Evolutionary conservation across 2,113 vertebrate species (phyloP).

Genomic region (Cryptotis parvus): DNA sequence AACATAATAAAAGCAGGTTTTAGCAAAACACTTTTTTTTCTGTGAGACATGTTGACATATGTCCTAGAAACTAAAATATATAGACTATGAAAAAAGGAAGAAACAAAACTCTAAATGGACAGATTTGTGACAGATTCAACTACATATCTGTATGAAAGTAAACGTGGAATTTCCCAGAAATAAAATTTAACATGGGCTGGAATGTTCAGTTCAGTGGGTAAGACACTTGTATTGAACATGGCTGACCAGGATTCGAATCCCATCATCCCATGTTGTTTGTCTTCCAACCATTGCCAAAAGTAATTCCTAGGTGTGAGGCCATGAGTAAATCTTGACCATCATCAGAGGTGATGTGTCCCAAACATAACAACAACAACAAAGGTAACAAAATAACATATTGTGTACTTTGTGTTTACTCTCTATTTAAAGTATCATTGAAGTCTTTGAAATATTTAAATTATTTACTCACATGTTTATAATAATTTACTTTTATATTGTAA

Average conservation of each 20-base stretch:
- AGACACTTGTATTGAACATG: too few relatives aligned
- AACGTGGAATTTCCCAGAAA: background rate
- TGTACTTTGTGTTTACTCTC: background rate
- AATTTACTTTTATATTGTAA: background rate
- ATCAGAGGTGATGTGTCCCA: too few relatives aligned
- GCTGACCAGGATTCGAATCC: too few relatives aligned
- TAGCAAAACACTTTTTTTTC: background rate
- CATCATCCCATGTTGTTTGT: too few relatives aligned
- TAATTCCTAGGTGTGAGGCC: too few relatives aligned
- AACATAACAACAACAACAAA: too few relatives aligned
- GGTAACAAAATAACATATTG: background rate
- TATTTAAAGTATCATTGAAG: background rate
- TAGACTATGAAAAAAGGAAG: background rate
- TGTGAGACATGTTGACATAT: background rate
- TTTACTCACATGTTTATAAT: background rate
- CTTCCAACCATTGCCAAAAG: too few relatives aligned
- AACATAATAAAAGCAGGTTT: background rate
- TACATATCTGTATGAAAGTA: background rate
- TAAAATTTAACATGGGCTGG: background rate
- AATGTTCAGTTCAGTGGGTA: too few relatives aligned
- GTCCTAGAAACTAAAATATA: constrained; percentile 6
- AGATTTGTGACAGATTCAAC: background rate
- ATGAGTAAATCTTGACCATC: too few relatives aligned
- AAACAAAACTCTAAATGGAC: background rate
- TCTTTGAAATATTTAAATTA: background rate